Evolutionary conservation across 2,113 vertebrate genomes (phyloP).

Genomic region (Pollimyrus isidori): DNA sequence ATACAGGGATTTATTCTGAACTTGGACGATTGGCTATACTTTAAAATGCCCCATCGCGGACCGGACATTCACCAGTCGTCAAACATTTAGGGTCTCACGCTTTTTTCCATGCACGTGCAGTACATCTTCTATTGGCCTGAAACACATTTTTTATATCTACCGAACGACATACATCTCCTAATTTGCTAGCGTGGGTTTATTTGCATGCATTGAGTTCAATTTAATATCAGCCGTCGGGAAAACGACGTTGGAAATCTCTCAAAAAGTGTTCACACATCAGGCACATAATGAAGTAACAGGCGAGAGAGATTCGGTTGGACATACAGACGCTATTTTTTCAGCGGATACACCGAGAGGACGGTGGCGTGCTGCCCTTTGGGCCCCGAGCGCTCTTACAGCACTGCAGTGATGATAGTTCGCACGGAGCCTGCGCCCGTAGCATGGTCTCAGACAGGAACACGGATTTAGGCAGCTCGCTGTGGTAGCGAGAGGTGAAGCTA

Average conservation of each 20-base stretch:
- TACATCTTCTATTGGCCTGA: neutral
- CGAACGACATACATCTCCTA: neutral
- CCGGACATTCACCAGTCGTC: neutral
- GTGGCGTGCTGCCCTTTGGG: neutral
- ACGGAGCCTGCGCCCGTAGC: neutral
- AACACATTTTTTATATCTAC: neutral
- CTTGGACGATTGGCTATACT: neutral
- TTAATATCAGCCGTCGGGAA: neutral
- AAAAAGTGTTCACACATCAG: neutral
- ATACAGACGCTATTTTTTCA: neutral
- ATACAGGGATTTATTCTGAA: neutral
- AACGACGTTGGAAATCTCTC: neutral
- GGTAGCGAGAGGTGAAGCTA: conserved; percentile 2
- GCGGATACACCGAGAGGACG: neutral
- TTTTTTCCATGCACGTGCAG: neutral
- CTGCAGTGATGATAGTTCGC: neutral
- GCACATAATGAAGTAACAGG: neutral
- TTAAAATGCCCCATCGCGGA: neutral
- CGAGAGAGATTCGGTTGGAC: neutral
- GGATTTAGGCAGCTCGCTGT: neutral
- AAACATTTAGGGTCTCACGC: neutral
- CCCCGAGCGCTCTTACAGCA: neutral
- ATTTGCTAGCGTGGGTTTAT: neutral
- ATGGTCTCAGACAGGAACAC: neutral
- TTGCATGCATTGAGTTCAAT: neutral